phyloP scores from a whole-genome alignment of 2,113 vertebrate species.

The Gnathonemus echidnorhynchus region DNA sequence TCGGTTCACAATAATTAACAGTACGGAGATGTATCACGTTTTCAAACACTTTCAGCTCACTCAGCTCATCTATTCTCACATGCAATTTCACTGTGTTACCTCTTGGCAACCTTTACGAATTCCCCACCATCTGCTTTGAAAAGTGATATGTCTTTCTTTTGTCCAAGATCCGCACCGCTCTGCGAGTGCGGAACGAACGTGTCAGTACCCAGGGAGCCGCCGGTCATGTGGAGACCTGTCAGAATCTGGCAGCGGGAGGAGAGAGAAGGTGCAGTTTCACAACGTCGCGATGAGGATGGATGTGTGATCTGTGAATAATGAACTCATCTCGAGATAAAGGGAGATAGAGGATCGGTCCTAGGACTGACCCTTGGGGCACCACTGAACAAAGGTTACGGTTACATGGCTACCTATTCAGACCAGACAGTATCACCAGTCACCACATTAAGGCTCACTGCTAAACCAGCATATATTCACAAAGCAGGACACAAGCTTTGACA shows the following conservation, averaged over 20 bases:
- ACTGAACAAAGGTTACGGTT: not conserved
- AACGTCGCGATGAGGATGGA: not conserved
- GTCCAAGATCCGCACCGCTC: not conserved
- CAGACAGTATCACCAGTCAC: not conserved
- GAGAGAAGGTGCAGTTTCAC: not conserved
- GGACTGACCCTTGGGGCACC: not conserved
- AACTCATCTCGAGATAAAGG: not conserved
- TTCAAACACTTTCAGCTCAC: conserved; percentile 29
- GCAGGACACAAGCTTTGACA: not conserved
- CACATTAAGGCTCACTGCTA: not conserved
- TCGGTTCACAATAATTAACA: not conserved
- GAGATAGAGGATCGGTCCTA: not conserved
- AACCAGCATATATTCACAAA: not conserved
- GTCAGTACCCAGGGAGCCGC: not conserved
- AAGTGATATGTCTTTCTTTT: conserved; percentile 6
- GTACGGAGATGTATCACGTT: conserved; percentile 24
- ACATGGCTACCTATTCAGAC: not conserved
- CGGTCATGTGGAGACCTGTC: not conserved
- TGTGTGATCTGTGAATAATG: not conserved
- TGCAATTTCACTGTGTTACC: not conserved
- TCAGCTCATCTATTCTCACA: not conserved
- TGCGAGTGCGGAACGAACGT: conserved; percentile 14
- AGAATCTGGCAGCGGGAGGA: not conserved
- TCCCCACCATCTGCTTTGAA: conserved; percentile 13
- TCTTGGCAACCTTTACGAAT: not conserved